These are phyloP conservation scores for Petrocephalus microphthalmus DNA, from an alignment of 2,113 vertebrate species.

Conservation along the genomic window DNA sequence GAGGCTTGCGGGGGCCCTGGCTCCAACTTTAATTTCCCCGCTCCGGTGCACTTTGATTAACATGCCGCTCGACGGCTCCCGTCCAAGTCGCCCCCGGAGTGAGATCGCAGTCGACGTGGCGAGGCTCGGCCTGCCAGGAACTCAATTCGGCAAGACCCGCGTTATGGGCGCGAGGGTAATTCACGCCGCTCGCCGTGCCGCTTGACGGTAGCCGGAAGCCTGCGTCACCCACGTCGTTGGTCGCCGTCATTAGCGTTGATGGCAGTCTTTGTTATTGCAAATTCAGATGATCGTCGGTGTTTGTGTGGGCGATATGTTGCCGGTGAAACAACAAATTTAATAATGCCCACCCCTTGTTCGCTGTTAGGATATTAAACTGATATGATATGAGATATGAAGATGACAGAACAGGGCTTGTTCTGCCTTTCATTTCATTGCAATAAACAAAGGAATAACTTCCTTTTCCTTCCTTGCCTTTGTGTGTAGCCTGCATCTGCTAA, in stretches of 20 bases:
- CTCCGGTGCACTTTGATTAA: constrained; percentile 59
- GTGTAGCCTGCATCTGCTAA: constrained; percentile 23
- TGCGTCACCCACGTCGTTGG: background rate
- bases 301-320: constrained; percentile 28
- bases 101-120: constrained; percentile 36
- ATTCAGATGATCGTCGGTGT: background rate
- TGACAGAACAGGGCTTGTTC: constrained; percentile 21
- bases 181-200: background rate
- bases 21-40: constrained; percentile 61
- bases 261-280: background rate
- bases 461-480: background rate
- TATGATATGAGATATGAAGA: constrained; percentile 16
- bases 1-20: constrained; percentile 42
- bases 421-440: constrained; percentile 28
- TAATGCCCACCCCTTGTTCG: constrained; percentile 9
- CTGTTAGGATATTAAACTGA: background rate
- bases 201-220: too few relatives aligned
- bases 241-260: background rate
- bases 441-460: constrained; percentile 21
- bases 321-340: constrained; percentile 11
- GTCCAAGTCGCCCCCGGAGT: constrained; percentile 51
- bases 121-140: background rate
- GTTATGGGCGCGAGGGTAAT: background rate
- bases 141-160: background rate
- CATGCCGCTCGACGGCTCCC: constrained; percentile 51